Conservation (phyloP, 1,140 invertebrate species). For the Drosophila lacertosa region DNA sequence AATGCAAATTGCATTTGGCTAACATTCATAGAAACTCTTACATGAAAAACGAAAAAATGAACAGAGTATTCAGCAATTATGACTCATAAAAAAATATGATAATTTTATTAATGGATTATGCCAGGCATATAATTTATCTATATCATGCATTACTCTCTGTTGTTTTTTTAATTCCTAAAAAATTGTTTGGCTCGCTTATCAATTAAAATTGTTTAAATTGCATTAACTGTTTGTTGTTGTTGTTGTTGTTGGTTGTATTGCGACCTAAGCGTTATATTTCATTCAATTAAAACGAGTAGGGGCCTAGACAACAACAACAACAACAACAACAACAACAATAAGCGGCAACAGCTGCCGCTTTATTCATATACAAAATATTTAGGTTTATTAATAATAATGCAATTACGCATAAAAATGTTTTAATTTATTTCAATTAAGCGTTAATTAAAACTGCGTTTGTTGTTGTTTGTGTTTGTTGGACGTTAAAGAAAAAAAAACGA, state of each 20-base stretch:
- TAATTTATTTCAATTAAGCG: constrained; percentile 83
- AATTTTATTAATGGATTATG: constrained; percentile 82
- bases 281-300: constrained; percentile 69
- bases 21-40: constrained; percentile 11
- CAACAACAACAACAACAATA: constrained; percentile 50
- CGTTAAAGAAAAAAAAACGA: constrained; percentile 20
- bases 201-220: constrained; percentile 78
- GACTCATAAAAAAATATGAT: constrained; percentile 64
- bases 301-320: constrained; percentile 48
- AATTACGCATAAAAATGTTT: constrained; percentile 83
- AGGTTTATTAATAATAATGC: constrained; percentile 83
- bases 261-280: constrained; percentile 74
- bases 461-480: constrained; percentile 21
- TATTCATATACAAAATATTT: constrained; percentile 70
- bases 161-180: constrained; percentile 15
- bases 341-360: constrained; percentile 16
- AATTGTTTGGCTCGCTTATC: constrained; percentile 70
- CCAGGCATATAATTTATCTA: constrained; percentile 55
- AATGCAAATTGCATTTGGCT: constrained; percentile 67
- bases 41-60: constrained; percentile 8
- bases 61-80: constrained; percentile 45
- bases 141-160: constrained; percentile 27
- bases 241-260: constrained; percentile 21
- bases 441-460: constrained; percentile 68
- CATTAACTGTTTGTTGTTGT: constrained; percentile 61